Base-by-base conservation (phyloP, 1,140 invertebrate species). In the Aplysia californica region DNA sequence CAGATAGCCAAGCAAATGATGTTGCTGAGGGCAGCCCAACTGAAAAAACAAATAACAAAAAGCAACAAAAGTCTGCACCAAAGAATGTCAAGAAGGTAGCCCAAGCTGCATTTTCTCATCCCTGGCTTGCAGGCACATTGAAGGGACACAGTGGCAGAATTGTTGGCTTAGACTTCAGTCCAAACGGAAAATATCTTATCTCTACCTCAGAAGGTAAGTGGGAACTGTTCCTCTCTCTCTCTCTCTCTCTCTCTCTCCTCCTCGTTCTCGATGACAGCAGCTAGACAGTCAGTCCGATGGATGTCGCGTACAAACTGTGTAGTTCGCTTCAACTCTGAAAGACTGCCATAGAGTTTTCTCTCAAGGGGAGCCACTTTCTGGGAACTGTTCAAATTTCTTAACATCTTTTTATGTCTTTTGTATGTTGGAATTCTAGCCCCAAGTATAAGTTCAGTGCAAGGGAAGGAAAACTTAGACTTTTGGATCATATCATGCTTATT, bases 181-280 rank as follows among this genome's bases (percentile, higher is more conserved):
- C 92, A 15, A 96, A 96, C 89, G 95, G 94, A 65, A 96, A 96
- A 90, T 96, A 93, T 83, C 90, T 97, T 76, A 94, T 94, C 58
- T 94, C 94, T 61, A 94, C 94, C 86, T 93, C 93, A 78, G 94
- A 95, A 92, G 95, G 95, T 96, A n/a, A 50, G 10, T 50, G n/a
- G n/a, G 10, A 15, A 50, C n/a, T 50, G 10, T n/a, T 50, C 44
- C n/a, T 50, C 10, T 10, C 44, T 50, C 44, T 50, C n/a, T 50
- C 44, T 15, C 10, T 50, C 10, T 50, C n/a, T 50, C 44, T 15
- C n/a, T n/a, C 44, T 50, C n/a, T 50, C 10, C 44, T n/a, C 44
- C n/a, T 50, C n/a, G n/a, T n/a, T n/a, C n/a, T n/a, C n/a, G n/a
- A n/a, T n/a, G n/a, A n/a, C n/a, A n/a, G n/a, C n/a, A n/a, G n/a